phyloP scores from a whole-genome alignment of 2,888 invertebrate genomes.

The Aporophyla lueneburgensis region DNA sequence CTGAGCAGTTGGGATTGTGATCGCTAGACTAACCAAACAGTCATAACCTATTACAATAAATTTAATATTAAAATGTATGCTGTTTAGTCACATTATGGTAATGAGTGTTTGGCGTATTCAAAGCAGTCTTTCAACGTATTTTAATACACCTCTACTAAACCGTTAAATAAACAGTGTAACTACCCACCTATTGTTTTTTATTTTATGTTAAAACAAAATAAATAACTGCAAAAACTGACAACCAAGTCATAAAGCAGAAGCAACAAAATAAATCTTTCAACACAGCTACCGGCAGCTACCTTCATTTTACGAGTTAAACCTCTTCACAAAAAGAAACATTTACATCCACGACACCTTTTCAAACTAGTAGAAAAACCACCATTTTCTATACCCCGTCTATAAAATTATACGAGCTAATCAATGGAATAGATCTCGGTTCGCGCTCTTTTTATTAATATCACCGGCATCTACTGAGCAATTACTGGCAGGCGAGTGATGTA shows the following conservation, averaged over 20 bases:
- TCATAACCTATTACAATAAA: too few relatives aligned
- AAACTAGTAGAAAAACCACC: slow-evolving; percentile 42
- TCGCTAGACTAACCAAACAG: too few relatives aligned
- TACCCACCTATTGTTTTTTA: neutral
- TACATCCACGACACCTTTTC: slow-evolving; percentile 45
- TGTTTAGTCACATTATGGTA: neutral
- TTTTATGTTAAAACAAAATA: neutral
- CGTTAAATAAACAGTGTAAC: neutral
- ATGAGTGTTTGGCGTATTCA: neutral
- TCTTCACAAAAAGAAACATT: slow-evolving; percentile 45
- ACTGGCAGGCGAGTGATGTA: slow-evolving; percentile 71
- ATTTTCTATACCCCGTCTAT: slow-evolving; percentile 41
- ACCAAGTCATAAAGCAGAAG: neutral
- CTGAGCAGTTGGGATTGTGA: too few relatives aligned
- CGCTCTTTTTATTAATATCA: slow-evolving; percentile 68
- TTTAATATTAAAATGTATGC: neutral
- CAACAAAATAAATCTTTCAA: neutral
- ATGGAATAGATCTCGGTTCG: slow-evolving; percentile 64
- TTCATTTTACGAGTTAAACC: slow-evolving; percentile 20
- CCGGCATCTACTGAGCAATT: slow-evolving; percentile 72
- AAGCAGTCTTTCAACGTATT: neutral
- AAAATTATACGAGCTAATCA: slow-evolving; percentile 57
- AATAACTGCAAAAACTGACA: neutral
- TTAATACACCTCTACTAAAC: neutral
- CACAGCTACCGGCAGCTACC: slow-evolving; percentile 27